Conservation (phyloP, 2,888 invertebrate genomes). For the Thera obeliscata region DNA sequence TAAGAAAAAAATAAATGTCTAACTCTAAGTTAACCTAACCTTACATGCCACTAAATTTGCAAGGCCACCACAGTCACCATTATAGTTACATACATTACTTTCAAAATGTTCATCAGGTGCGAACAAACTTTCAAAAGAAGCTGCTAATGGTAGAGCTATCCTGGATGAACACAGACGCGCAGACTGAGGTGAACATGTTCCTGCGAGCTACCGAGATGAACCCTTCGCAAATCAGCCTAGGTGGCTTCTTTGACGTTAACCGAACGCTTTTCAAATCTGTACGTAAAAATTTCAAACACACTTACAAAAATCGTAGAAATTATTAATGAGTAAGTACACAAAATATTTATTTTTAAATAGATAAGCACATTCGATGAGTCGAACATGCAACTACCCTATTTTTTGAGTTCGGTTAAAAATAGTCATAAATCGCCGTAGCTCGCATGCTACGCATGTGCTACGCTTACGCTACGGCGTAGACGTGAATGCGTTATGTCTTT, state of each 20-base stretch:
- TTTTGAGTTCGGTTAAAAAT: no score
- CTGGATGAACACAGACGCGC: conserved; percentile 91
- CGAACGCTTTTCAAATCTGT: conserved; percentile 90
- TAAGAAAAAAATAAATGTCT: no score
- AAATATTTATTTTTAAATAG: no score
- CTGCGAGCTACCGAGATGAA: conserved; percentile 90
- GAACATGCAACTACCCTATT: no score
- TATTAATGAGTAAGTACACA: no score
- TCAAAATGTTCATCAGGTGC: conserved; percentile 68
- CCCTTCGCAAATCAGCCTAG: conserved; percentile 89
- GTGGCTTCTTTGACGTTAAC: conserved; percentile 90
- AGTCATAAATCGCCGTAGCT: background rate
- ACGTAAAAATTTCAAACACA: conserved; percentile 44
- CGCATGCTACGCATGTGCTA: background rate
- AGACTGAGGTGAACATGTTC: conserved; percentile 91
- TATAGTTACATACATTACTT: no score
- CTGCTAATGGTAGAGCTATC: conserved; percentile 88
- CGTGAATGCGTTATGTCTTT: background rate
- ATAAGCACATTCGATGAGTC: no score
- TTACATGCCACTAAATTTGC: background rate
- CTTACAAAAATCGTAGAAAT: no score
- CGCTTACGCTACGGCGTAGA: conserved; percentile 12
- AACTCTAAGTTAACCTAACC: no score
- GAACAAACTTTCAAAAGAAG: conserved; percentile 90
- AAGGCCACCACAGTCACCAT: background rate